Evolutionary conservation across 2,797 vertebrate species (phyloP).

Genomic region (Sardinella longiceps): DNA sequence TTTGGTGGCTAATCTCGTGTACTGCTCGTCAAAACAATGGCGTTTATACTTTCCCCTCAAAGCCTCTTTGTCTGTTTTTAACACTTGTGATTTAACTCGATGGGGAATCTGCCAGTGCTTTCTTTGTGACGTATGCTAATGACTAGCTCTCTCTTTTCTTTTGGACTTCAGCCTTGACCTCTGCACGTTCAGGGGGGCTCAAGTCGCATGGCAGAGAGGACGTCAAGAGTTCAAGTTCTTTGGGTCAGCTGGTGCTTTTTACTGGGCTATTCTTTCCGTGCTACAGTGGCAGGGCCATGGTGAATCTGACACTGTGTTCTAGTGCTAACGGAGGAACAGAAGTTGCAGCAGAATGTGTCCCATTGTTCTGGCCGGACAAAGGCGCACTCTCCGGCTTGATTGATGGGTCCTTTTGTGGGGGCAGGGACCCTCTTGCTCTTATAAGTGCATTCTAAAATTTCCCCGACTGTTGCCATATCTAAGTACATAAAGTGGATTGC

Average conservation of each 20-base stretch:
- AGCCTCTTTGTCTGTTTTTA: conserved; percentile 49
- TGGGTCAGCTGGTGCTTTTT: conserved; percentile 59
- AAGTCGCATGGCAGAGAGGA: conserved; percentile 58
- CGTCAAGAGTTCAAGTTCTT: conserved; percentile 51
- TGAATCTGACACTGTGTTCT: conserved; percentile 71
- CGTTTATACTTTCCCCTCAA: conserved; percentile 39
- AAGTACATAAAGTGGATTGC: background rate
- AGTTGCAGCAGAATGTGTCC: conserved; percentile 71
- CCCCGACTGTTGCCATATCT: background rate
- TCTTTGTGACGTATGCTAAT: conserved; percentile 46
- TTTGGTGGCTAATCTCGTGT: conserved; percentile 43
- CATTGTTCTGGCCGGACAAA: conserved; percentile 79
- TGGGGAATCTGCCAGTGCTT: background rate
- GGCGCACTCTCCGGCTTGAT: conserved; percentile 63
- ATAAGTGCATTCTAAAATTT: background rate
- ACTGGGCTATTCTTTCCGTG: conserved; percentile 60
- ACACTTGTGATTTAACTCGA: conserved; percentile 21
- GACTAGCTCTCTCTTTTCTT: conserved; percentile 34
- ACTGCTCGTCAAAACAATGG: conserved; percentile 15
- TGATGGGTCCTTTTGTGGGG: conserved; percentile 41
- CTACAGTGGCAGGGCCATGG: conserved; percentile 59
- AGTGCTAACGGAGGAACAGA: conserved; percentile 31
- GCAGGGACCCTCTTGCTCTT: background rate
- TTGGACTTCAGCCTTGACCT: conserved; percentile 53
- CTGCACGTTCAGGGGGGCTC: conserved; percentile 57